A percentile compares a stretch with the other conserved stretches of the same genome.
These are phyloP conservation scores for Heterotilapia buettikoferi DNA, from an alignment of 2,113 vertebrate genomes.

Conservation along the genomic window DNA sequence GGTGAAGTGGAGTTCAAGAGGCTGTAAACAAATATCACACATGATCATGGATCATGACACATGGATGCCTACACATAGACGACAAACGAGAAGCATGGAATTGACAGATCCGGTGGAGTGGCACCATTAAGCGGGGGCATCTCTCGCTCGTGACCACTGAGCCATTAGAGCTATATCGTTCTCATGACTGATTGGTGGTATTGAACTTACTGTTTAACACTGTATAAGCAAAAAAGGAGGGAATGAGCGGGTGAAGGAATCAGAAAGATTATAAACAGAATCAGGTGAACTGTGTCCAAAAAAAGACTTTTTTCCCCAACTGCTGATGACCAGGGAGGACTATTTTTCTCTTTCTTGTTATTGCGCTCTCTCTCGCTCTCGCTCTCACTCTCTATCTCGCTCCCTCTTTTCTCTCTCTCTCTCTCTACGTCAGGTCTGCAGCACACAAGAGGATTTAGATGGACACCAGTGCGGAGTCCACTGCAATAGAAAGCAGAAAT, in stretches of 20 bases:
- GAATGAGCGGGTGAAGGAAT: rapidly evolving
- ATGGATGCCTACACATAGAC: not conserved
- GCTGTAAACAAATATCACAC: not conserved
- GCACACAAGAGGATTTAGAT: constrained; percentile 17
- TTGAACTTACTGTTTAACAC: not conserved
- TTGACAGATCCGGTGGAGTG: not conserved
- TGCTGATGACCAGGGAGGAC: not conserved
- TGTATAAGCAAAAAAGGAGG: not conserved
- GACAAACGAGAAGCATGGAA: not conserved
- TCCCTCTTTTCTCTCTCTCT: not conserved
- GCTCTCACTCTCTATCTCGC: not conserved
- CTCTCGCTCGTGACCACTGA: not conserved
- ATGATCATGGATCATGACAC: not conserved
- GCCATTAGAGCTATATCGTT: not conserved
- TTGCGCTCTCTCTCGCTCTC: not conserved
- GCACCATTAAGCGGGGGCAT: not conserved
- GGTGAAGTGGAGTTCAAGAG: not conserved
- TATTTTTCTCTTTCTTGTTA: not conserved
- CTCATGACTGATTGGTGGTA: not conserved
- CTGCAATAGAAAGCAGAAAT: constrained; percentile 41
- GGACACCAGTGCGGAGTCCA: not conserved
- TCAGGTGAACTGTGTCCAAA: not conserved
- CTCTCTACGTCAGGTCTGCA: not conserved
- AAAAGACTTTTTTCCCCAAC: not conserved
- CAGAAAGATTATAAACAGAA: not conserved